Evolutionary conservation across 2,113 vertebrate species (phyloP).

Genomic region (Nestor notabilis): DNA sequence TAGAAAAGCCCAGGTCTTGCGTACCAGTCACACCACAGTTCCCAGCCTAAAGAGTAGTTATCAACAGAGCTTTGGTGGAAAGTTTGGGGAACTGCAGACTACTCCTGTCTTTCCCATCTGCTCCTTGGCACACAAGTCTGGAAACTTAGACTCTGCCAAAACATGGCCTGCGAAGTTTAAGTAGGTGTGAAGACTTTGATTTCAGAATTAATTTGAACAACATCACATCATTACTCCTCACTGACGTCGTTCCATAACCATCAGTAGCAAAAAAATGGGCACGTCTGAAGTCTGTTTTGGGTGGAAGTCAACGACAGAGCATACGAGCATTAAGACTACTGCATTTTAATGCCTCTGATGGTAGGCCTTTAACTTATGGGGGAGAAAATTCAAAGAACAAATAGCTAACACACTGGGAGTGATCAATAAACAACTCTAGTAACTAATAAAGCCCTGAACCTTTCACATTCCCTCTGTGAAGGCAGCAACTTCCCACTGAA

Average conservation of each 20-base stretch:
- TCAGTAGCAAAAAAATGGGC: not conserved
- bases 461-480: conserved; percentile 11
- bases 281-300: not conserved
- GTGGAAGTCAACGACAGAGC: not conserved
- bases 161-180: not conserved
- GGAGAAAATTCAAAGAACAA: conserved; percentile 10
- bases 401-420: not conserved
- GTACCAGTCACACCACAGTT: rapidly evolving
- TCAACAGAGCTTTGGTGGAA: not conserved
- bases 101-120: not conserved
- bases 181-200: conserved; percentile 26
- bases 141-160: not conserved
- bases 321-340: not conserved
- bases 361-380: conserved; percentile 21
- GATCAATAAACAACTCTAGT: conserved; percentile 47
- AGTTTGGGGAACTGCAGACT: not conserved
- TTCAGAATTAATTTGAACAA: conserved; percentile 44
- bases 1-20: not conserved
- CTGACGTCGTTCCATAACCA: not conserved
- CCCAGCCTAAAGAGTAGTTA: not conserved
- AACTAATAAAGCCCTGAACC: conserved; percentile 35
- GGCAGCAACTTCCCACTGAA: not conserved
- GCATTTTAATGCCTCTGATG: not conserved
- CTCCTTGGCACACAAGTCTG: not conserved
- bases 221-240: conserved; percentile 8